A percentile compares a stretch with the other conserved stretches of the same genome.
Conservation (phyloP, 2,888 invertebrate genomes). For the Synanthedon vespiformis region DNA sequence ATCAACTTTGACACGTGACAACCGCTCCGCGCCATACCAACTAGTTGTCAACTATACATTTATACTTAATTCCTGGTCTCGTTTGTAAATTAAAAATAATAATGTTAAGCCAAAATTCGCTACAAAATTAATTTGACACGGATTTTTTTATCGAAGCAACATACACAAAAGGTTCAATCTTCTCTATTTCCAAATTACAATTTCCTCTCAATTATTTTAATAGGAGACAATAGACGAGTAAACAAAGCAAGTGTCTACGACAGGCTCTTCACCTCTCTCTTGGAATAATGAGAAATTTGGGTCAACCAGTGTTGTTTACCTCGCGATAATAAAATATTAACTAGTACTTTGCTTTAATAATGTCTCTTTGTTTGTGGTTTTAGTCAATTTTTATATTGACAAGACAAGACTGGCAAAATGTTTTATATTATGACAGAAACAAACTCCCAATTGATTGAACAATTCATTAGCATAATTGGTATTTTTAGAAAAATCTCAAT, state of each 20-base stretch:
- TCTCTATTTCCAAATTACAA: not conserved
- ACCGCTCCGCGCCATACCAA: conserved; percentile 12
- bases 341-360: too few species aligned
- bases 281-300: not conserved
- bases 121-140: not conserved
- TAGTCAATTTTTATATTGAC: too few species aligned
- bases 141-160: not conserved
- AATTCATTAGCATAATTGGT: too few species aligned
- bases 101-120: not conserved
- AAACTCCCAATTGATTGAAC: too few species aligned
- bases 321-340: too few species aligned
- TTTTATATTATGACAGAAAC: too few species aligned
- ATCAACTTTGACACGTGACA: conserved; percentile 34
- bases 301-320: not conserved
- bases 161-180: not conserved
- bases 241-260: not conserved
- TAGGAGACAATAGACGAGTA: not conserved
- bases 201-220: not conserved
- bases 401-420: too few species aligned
- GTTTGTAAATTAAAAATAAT: not conserved
- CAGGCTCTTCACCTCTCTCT: not conserved
- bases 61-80: not conserved
- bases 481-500: too few species aligned
- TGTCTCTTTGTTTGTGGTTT: too few species aligned
- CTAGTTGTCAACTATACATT: not conserved